A percentile compares a stretch with the other conserved stretches of the same genome.
These are phyloP conservation scores for Pyrrhosoma nymphula DNA, from an alignment of 2,888 invertebrate species.

Conservation along the genomic window DNA sequence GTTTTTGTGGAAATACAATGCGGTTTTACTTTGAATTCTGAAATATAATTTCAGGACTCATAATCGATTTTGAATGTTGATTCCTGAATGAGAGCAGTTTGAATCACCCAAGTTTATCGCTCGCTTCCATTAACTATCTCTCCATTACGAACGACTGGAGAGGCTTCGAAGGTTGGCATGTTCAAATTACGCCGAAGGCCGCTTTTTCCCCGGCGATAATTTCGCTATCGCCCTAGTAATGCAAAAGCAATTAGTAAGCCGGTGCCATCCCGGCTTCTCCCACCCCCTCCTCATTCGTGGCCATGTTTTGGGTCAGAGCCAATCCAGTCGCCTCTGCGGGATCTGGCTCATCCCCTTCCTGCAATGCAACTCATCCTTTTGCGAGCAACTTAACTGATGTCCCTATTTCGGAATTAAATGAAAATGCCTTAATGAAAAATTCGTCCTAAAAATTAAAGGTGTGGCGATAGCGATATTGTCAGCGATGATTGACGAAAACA, in stretches of 20 bases:
- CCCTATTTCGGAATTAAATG: no score
- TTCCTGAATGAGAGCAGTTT: background rate
- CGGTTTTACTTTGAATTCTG: no score
- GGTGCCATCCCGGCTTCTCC: background rate
- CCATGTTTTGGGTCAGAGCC: background rate
- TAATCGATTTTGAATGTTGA: background rate
- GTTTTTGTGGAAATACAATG: no score
- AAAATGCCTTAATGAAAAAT: no score
- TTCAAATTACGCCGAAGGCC: background rate
- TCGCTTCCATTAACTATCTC: background rate
- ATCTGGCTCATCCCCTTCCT: no score
- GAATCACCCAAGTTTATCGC: background rate
- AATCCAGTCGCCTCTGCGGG: background rate
- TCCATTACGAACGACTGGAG: background rate
- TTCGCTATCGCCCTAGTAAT: background rate
- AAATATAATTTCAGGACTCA: background rate
- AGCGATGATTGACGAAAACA: no score
- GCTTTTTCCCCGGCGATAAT: background rate
- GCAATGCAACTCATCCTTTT: no score
- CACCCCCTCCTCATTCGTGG: background rate
- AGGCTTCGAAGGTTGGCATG: background rate
- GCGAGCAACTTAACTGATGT: no score
- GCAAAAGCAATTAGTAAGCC: constrained; percentile 15
- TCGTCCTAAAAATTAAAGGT: no score
- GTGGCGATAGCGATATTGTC: no score